phyloP scores from a whole-genome alignment of 92 coral and sea anemone species.

The Actinernus sp. region DNA sequence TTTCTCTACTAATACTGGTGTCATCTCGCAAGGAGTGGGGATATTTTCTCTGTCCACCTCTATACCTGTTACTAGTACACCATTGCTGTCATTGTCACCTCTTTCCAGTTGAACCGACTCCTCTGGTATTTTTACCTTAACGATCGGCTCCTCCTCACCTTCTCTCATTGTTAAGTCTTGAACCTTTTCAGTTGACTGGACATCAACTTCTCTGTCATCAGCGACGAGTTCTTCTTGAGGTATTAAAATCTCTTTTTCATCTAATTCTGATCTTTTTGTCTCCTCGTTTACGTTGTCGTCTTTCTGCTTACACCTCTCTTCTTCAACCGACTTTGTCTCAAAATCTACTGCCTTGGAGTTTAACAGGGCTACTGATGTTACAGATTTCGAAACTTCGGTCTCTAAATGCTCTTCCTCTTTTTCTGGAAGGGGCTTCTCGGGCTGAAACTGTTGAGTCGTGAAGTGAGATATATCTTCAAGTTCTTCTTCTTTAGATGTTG shows the following conservation, averaged over 20 bases:
- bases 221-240: not conserved
- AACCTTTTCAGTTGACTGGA: not conserved
- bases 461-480: not conserved
- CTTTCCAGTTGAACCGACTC: not conserved
- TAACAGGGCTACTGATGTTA: not conserved
- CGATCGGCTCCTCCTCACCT: slow-evolving; percentile 20
- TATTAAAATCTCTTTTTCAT: not conserved
- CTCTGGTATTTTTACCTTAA: slow-evolving; percentile 26
- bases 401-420: not conserved
- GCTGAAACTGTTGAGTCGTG: not conserved
- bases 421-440: not conserved
- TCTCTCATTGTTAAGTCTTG: not conserved
- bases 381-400: not conserved
- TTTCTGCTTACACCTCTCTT: not conserved
- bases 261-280: not conserved
- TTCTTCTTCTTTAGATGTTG: not conserved
- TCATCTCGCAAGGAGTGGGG: too few species aligned
- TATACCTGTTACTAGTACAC: too few species aligned
- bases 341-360: not conserved
- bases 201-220: not conserved
- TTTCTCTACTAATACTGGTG: too few species aligned
- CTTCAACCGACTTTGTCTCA: not conserved
- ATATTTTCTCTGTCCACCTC: too few species aligned
- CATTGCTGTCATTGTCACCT: not conserved
- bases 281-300: not conserved